Evolutionary conservation across 1,140 invertebrate species (phyloP), one percentile per base, ranked within the genome.

Genomic region (Kradibia gibbosae): DNA sequence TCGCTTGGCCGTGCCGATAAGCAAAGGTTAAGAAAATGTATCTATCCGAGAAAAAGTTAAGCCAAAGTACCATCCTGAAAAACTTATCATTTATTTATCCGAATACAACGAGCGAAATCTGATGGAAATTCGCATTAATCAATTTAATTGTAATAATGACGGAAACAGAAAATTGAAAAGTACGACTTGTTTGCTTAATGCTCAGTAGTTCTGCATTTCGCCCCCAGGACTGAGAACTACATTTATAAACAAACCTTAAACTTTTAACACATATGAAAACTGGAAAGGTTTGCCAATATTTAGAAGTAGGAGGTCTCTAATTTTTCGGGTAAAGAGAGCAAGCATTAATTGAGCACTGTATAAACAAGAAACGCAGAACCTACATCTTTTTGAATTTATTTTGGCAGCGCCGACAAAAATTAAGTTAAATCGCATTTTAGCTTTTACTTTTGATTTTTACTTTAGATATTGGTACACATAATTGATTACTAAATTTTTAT

Each of bases 1-100:
- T 78, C 60, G 60, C 25, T 5, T 67, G 75, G 34, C 36, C 45
- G 75, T 39, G n/a, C n/a, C 42, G 53, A 75, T 48, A 48, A 75
- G 34, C 28, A n/a, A 55, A 75, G 53, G 31, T 42, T 57, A 39
- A 39, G 73, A 75, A 62, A 62, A 76, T 62, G 11, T n/a, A n/a
- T n/a, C 25, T 45, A 20, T 75, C 20, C 36, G 50, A 39, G 72
- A 3, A 13, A n/a, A 75, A 57, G 36, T 45, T 36, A 76, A 17
- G 57, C 22, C 13, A 20, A 36, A 22, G 25, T 15, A 3, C 34
- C 22, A 10, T 39, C 22, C n/a, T 2, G 1, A 22, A 42, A 22
- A 28, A 45, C 22, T 60, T 60, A 60, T 39, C 34, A 75, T 60
- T 42, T 60, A 75, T 60, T 75, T 75, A n/a, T 17, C 28, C 36